Conservation (phyloP, 2,888 invertebrate genomes). For the Acleris cristana region DNA sequence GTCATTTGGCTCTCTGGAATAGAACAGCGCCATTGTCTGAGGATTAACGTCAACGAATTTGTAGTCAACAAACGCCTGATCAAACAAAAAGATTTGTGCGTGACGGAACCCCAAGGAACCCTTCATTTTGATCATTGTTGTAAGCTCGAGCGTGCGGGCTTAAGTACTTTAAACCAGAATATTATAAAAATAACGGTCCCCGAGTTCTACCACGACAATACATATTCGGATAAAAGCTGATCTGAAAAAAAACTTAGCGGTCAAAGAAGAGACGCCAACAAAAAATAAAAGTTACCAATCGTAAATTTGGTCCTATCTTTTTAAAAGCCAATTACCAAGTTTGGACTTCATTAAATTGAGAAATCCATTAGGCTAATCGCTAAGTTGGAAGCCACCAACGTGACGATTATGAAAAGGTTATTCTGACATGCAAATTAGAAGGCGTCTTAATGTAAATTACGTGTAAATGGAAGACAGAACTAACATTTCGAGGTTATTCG, state of each 20-base stretch:
- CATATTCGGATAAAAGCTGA: constrained; percentile 41
- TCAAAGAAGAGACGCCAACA: constrained; percentile 46
- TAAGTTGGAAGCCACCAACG: constrained; percentile 71
- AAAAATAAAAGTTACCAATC: constrained; percentile 56
- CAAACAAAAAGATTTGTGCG: constrained; percentile 78
- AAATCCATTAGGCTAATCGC: constrained; percentile 79
- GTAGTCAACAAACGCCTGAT: constrained; percentile 81
- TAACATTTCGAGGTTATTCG: constrained; percentile 59
- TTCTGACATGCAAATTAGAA: constrained; percentile 75
- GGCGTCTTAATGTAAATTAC: constrained; percentile 77
- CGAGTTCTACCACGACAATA: constrained; percentile 41
- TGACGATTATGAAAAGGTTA: constrained; percentile 79
- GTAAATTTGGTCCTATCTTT: constrained; percentile 69
- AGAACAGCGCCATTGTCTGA: constrained; percentile 76
- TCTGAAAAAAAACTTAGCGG: constrained; percentile 41
- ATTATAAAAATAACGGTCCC: constrained; percentile 53
- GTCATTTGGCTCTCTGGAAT: constrained; percentile 64
- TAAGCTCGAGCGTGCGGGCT: constrained; percentile 59
- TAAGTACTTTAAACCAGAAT: constrained; percentile 60
- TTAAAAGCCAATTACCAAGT: constrained; percentile 74
- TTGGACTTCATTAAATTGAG: constrained; percentile 76
- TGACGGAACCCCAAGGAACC: constrained; percentile 63
- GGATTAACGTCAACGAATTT: constrained; percentile 82
- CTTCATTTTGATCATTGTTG: constrained; percentile 66
- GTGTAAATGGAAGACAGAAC: constrained; percentile 69